Percentiles rank a stretch among this genome's conserved stretches.
These are phyloP conservation scores for Ctenoplectra terminalis DNA, from an alignment of 1,140 invertebrate genomes.

Conservation along the genomic window DNA sequence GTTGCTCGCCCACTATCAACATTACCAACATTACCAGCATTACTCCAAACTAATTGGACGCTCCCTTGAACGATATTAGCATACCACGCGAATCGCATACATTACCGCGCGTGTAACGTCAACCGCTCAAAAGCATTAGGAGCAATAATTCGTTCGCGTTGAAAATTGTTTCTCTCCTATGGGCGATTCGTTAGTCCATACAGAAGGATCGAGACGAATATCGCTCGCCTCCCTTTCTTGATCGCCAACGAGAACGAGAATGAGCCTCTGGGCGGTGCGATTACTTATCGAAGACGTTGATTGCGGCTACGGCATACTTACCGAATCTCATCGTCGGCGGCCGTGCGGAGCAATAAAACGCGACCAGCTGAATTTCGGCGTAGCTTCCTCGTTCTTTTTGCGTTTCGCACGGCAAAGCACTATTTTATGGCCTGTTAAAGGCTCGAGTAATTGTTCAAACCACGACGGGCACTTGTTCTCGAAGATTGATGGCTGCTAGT, in stretches of 20 bases:
- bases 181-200: background rate
- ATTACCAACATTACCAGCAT: background rate
- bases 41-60: constrained; percentile 4
- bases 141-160: background rate
- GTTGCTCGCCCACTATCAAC: background rate
- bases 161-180: constrained; percentile 35
- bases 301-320: constrained; percentile 57
- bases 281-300: constrained; percentile 66
- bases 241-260: constrained; percentile 37
- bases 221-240: constrained; percentile 36
- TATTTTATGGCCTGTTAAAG: background rate
- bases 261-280: constrained; percentile 47
- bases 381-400: background rate
- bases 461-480: background rate
- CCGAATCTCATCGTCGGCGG: constrained; percentile 10
- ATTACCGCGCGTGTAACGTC: background rate
- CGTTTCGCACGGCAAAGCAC: background rate
- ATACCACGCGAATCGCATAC: background rate
- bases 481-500: constrained; percentile 4
- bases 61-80: background rate
- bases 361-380: constrained; percentile 35
- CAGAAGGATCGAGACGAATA: constrained; percentile 39
- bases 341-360: constrained; percentile 6
- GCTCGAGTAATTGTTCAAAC: background rate
- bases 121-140: constrained; percentile 1